Percentiles rank a stretch among this genome's conserved stretches.
phyloP scores from a whole-genome alignment of 23 tunicate genomes.

The Ciona savignyi region DNA sequence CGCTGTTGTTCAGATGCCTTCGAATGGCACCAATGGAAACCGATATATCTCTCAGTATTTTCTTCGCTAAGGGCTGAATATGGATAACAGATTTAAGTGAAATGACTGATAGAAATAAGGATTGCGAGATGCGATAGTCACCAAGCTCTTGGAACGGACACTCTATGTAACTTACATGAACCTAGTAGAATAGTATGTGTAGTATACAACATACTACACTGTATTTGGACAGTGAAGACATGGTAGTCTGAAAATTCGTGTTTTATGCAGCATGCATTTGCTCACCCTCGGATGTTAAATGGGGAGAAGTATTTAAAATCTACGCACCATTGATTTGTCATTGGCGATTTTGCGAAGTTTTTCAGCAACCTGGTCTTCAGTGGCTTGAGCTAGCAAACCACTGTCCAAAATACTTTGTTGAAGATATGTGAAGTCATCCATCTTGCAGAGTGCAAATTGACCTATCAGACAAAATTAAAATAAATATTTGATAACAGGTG shows the following conservation, averaged over 20 bases:
- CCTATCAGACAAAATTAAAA: slow-evolving; percentile 15
- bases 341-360: neutral
- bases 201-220: no score
- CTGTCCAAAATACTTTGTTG: slow-evolving; percentile 50
- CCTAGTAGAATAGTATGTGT: no score
- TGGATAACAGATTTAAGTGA: neutral
- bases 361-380: slow-evolving; percentile 13
- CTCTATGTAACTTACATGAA: no score
- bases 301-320: no score
- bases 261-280: no score
- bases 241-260: no score
- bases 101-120: no score
- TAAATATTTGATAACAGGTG: no score
- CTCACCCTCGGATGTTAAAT: no score
- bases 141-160: no score
- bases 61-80: slow-evolving; percentile 11
- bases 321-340: neutral
- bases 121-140: no score
- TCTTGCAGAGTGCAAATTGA: slow-evolving; percentile 51
- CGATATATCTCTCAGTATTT: slow-evolving; percentile 10
- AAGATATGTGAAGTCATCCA: slow-evolving; percentile 29
- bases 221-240: no score
- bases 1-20: slow-evolving; percentile 35
- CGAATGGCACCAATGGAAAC: slow-evolving; percentile 11
- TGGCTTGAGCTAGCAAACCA: slow-evolving; percentile 36